A percentile compares a stretch with the other conserved stretches of the same genome.
Conservation (phyloP, 2,797 vertebrate species). For the Tokudaia tokunoshimensis region DNA sequence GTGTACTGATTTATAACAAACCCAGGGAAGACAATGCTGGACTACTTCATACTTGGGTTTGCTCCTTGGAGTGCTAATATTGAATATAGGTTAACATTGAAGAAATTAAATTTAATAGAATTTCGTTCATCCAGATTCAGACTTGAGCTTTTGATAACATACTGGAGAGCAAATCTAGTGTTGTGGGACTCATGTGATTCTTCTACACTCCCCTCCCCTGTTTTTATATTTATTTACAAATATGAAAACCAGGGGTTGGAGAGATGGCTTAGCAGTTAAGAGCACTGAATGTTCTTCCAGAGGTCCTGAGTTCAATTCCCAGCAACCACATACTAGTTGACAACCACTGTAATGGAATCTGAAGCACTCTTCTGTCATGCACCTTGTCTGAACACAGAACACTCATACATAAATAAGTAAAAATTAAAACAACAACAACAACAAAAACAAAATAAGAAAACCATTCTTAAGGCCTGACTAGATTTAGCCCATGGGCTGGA, state of each 20-base stretch:
- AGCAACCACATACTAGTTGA: too few species aligned
- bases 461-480: neutral
- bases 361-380: neutral
- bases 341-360: too few species aligned
- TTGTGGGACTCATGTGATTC: neutral
- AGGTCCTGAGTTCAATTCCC: too few species aligned
- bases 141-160: conserved; percentile 34
- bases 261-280: neutral
- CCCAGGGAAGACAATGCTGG: neutral
- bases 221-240: neutral
- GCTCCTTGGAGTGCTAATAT: conserved; percentile 41
- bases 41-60: neutral
- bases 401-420: neutral
- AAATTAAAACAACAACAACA: neutral
- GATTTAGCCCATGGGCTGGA: neutral
- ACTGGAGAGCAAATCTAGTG: conserved; percentile 16
- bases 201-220: neutral
- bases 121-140: neutral
- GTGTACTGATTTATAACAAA: neutral
- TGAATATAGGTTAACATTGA: conserved; percentile 21
- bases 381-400: neutral
- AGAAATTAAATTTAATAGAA: conserved; percentile 55
- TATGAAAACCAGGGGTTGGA: neutral
- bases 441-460: conserved; percentile 40
- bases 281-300: too few species aligned